Evolutionary conservation across 2,888 invertebrate species (phyloP).

Genomic region (Pandemis cinnamomeana): DNA sequence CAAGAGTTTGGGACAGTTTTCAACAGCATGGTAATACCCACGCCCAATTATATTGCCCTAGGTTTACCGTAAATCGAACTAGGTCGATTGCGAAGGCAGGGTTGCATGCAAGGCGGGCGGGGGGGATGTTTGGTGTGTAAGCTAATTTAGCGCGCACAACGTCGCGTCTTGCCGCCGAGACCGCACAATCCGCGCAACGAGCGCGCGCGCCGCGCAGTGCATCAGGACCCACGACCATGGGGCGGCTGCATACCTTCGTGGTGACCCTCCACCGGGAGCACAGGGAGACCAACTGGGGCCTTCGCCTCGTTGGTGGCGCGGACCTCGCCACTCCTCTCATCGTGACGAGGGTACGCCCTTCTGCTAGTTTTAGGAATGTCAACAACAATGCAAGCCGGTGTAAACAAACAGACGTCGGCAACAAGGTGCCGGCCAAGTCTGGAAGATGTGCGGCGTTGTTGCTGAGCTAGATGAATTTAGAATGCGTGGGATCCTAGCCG

Average conservation of each 20-base stretch:
- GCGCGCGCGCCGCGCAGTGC: constrained; percentile 66
- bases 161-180: constrained; percentile 75
- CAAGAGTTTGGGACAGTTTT: background rate
- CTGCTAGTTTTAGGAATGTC: constrained; percentile 36
- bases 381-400: constrained; percentile 58
- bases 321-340: constrained; percentile 94
- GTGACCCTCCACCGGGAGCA: constrained; percentile 89
- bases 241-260: constrained; percentile 90
- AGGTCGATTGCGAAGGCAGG: constrained; percentile 77
- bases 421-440: constrained; percentile 27
- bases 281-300: constrained; percentile 92
- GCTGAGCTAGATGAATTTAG: constrained; percentile 12
- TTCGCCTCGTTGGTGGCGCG: constrained; percentile 93
- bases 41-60: constrained; percentile 47
- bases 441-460: constrained; percentile 2
- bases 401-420: constrained; percentile 67
- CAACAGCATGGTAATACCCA: background rate
- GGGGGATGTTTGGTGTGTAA: constrained; percentile 65
- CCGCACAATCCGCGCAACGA: constrained; percentile 63
- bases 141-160: constrained; percentile 78
- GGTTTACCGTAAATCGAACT: constrained; percentile 74
- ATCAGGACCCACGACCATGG: constrained; percentile 75
- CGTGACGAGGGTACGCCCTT: constrained; percentile 90
- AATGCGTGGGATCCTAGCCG: constrained; percentile 21
- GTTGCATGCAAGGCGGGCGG: constrained; percentile 69